Evolutionary conservation across 2,888 invertebrate species (phyloP), one percentile per base, ranked within the genome.

Genomic region (Pandemis corylana): DNA sequence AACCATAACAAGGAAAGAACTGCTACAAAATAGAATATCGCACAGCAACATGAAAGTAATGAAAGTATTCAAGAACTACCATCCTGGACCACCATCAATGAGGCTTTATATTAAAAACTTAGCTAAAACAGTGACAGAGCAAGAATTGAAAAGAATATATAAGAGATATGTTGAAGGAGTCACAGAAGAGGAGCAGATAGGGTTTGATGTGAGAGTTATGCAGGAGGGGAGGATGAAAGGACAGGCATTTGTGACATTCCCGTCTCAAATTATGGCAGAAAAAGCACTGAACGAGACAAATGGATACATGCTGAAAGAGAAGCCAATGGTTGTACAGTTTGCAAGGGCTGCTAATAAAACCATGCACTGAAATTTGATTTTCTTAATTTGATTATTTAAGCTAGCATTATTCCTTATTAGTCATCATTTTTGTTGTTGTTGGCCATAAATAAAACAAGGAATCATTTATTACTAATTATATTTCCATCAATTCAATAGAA

Each of bases 151-250:
- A 80, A 95, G 95, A 79, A 96, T 99, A 78, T 99, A 96, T 86
- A 96, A 95, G 76, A 94, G 96, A 69, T 98, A 97, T 84, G 85
- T 93, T 4, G 85, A 91, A 76, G 84, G 88, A 61, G 82, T 90
- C 70, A 82, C 89, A 36, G 89, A 89, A 74, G 90, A 93, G 65
- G 91, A 95, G 68, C 87, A 90, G 10, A 92, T 92, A 76, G 93
- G 93, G 63, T 95, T 96, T 89, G 95, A 96, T 87, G 96, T 99
- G 5, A 95, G 97, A 80, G 95, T 98, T 13, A 98, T 99, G 98
- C 97, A 98, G 85, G 98, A 98, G 89, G 99, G 99, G 0, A 95
- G 98, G 84, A 99, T 99, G 99, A 99, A 98, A 90, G 99, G 99
- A 0, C 99, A 99, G 90, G 98, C 98, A 0, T 99, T 99, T 95